These are phyloP conservation scores for Rotaria macrura DNA, from an alignment of 2,888 invertebrate genomes.

Conservation along the genomic window DNA sequence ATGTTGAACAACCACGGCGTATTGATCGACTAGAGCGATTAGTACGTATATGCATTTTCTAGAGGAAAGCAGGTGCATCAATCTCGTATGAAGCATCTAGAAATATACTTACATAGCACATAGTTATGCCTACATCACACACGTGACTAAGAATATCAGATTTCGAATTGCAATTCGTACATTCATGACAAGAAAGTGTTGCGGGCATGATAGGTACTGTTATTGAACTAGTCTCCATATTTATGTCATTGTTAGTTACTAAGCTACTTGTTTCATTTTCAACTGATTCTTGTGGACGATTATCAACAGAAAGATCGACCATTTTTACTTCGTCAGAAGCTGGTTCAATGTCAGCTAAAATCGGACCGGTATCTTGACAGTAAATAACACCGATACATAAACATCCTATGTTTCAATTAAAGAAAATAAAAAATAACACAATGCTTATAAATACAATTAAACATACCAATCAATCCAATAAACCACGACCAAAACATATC, in stretches of 20 bases:
- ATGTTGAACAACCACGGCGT: neutral
- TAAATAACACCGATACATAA: neutral
- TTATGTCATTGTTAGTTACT: neutral
- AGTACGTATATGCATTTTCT: neutral
- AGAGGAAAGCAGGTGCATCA: neutral
- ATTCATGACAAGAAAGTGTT: neutral
- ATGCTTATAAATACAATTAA: no score
- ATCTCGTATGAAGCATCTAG: neutral
- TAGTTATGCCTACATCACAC: neutral
- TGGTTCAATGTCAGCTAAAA: neutral
- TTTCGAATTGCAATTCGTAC: neutral
- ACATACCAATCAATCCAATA: neutral
- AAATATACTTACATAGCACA: neutral
- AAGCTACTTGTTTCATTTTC: neutral
- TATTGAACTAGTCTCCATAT: neutral
- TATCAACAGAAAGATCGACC: neutral
- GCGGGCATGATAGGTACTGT: neutral
- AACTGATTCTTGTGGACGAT: neutral
- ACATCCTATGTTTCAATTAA: neutral
- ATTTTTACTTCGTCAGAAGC: neutral
- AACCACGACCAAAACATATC: neutral
- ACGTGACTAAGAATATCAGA: neutral
- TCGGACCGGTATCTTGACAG: neutral
- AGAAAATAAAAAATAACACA: neutral
- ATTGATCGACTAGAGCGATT: neutral